These are phyloP conservation scores for Nudaria mundana DNA, from an alignment of 2,888 invertebrate species.

Conservation along the genomic window DNA sequence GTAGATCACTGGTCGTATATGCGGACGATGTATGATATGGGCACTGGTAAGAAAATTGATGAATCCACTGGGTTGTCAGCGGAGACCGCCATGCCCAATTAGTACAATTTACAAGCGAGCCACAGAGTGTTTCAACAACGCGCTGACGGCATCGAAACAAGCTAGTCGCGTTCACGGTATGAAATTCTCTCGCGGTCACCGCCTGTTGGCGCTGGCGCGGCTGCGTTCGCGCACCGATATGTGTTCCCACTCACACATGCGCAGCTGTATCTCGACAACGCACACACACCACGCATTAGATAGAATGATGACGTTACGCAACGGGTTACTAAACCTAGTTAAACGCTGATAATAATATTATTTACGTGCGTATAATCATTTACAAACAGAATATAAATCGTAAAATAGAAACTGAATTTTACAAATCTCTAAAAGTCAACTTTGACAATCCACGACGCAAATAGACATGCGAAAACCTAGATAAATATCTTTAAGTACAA, in stretches of 20 bases:
- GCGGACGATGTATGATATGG: constrained; percentile 56
- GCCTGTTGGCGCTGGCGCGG: constrained; percentile 56
- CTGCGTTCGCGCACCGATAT: constrained; percentile 70
- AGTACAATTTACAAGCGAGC: constrained; percentile 74
- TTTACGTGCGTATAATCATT: constrained; percentile 41
- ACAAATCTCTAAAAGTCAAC: background rate
- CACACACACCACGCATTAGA: constrained; percentile 44
- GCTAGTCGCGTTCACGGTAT: constrained; percentile 73
- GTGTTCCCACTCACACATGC: constrained; percentile 53
- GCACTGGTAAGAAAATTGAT: constrained; percentile 60
- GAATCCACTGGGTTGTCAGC: constrained; percentile 67
- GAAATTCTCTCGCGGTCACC: constrained; percentile 65
- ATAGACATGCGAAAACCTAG: too few species aligned
- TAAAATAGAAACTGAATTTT: constrained; percentile 8
- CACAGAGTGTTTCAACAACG: constrained; percentile 68
- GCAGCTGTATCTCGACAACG: constrained; percentile 27
- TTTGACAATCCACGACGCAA: constrained; percentile 1
- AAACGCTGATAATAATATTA: constrained; percentile 46
- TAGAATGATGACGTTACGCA: constrained; percentile 46
- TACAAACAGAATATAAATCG: constrained; percentile 26
- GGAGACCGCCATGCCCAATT: constrained; percentile 74
- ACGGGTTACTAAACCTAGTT: constrained; percentile 28
- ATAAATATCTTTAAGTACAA: too few species aligned
- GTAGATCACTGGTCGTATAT: constrained; percentile 58
- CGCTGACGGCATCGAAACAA: constrained; percentile 74